phyloP scores from a whole-genome alignment of 2,888 invertebrate species.

The Torymus auratus region DNA sequence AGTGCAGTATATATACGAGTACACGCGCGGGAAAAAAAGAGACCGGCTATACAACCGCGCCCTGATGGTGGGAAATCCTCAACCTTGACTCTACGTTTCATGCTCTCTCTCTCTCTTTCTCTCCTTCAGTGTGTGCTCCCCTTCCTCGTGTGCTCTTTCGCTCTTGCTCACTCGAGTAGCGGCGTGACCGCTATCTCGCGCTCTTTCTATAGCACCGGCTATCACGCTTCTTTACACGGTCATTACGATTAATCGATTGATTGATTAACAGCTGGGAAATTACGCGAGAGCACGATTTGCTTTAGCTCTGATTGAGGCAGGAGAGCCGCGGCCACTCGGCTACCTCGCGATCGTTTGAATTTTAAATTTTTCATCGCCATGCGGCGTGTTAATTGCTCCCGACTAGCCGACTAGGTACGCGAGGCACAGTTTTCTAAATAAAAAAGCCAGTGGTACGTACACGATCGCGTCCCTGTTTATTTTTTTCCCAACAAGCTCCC shows the following conservation, averaged over 20 bases:
- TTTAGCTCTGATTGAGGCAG: slow-evolving; percentile 22
- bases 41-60: slow-evolving; percentile 52
- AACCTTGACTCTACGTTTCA: slow-evolving; percentile 63
- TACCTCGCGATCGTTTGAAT: slow-evolving; percentile 29
- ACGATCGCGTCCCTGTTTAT: no score
- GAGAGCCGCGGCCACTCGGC: neutral
- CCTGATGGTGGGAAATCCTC: slow-evolving; percentile 65
- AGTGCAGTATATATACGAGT: neutral
- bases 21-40: slow-evolving; percentile 27
- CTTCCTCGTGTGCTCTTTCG: slow-evolving; percentile 11
- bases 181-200: slow-evolving; percentile 3
- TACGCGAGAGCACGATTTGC: slow-evolving; percentile 13
- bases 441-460: neutral
- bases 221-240: slow-evolving; percentile 52
- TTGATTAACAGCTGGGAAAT: slow-evolving; percentile 49
- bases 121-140: neutral
- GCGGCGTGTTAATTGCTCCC: neutral
- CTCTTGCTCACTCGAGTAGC: neutral
- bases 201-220: slow-evolving; percentile 25
- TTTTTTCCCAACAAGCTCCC: no score
- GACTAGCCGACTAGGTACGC: neutral
- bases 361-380: slow-evolving; percentile 16
- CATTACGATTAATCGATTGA: slow-evolving; percentile 50
- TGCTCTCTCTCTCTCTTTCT: neutral
- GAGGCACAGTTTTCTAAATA: neutral